Evolutionary conservation across 1,140 invertebrate species (phyloP), one percentile per base, ranked within the genome.

Genomic region (Venturia canescens): DNA sequence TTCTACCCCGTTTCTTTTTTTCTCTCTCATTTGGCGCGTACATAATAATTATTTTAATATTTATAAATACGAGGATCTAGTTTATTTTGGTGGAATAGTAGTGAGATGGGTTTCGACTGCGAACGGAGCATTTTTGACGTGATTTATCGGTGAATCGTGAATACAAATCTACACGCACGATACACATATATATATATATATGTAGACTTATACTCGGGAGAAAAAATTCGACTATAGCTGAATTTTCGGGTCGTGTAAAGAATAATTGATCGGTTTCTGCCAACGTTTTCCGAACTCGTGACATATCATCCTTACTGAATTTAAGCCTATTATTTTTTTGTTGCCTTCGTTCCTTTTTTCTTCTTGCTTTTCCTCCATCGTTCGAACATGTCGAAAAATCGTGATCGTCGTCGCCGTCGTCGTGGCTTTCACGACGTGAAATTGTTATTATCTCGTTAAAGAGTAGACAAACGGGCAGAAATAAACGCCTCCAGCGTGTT

Each of bases 201-300:
- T 34, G 3, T 9, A 44, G 38, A 44, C 38, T 44, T 44, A 9
- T 44, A 44, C 5, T 44, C 38, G 38, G 53, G 53, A 21, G 53
- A 23, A 57, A 57, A 57, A 57, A 23, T 4, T 57, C 53, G 53
- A 23, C 53, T 2, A 57, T 57, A 57, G 18, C 21, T 23, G 5
- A 57, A 18, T 18, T 23, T n/a, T 57, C 4, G 53, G 18, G 18
- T 57, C 53, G 53, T 44, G 38, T 9, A 23, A 5, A 4, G 34
- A 50, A 21, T n/a, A 50, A 72, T 72, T 50, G 70, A 72, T 72
- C 70, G 70, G 34, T 72, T 72, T 50, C n/a, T 50, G 3, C 27
- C 16, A 66, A 66, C 23, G 23, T 13, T 23, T 23, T 23, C 60
- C 4, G 3, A 27, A 66, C 3, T 57, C 18, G 21, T n/a, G 18